Base-by-base conservation (phyloP, 2,888 invertebrate species). In the Tenthredo distinguenda region DNA sequence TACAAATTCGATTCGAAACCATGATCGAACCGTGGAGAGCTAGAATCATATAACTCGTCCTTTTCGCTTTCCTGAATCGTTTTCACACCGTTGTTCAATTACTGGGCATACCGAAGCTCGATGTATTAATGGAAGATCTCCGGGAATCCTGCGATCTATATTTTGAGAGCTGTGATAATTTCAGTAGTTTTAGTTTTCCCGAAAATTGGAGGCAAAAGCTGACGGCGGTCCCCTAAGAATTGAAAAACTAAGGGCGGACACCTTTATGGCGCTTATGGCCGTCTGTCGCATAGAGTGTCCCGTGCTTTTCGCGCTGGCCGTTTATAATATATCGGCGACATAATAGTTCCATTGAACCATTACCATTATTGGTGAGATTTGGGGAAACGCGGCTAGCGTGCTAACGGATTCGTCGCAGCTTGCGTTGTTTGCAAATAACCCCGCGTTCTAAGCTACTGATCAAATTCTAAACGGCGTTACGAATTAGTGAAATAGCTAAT, bases 341-440 rank as follows among this genome's bases (percentile, higher is more conserved):
- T 92, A 92, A 92, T 92, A 88, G 91, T 88, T 88, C 90, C 88
- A 90, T 91, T 91, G 91, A 91, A 87, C 91, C 89, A 91, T 90
- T 91, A 91, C 90, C 91, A 92, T 92, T 92, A 92, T 92, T 92
- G 92, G 91, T 88, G 90, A 92, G 91, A 93, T 92, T 93, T 93
- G 90, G 93, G 93, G 93, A 93, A 93, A 92, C 89, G 87, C 89
- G 87, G 90, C 90, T 88, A 89, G 89, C 90, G 89, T 90, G 88
- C 90, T 90, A 93, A 92, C 92, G 92, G 92, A 93, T 93, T 92
- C 92, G 92, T 90, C 88, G 92, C 93, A 93, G 93, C 93, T 93
- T 93, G 93, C 92, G 88, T 87, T 93, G 92, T 93, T 93, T 93
- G 93, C 93, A 93, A 93, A 93, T 93, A 93, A 91, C 90, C 87